These are phyloP conservation scores for Petrocephalus zakoni DNA, from an alignment of 2,113 vertebrate genomes.

Conservation along the genomic window DNA sequence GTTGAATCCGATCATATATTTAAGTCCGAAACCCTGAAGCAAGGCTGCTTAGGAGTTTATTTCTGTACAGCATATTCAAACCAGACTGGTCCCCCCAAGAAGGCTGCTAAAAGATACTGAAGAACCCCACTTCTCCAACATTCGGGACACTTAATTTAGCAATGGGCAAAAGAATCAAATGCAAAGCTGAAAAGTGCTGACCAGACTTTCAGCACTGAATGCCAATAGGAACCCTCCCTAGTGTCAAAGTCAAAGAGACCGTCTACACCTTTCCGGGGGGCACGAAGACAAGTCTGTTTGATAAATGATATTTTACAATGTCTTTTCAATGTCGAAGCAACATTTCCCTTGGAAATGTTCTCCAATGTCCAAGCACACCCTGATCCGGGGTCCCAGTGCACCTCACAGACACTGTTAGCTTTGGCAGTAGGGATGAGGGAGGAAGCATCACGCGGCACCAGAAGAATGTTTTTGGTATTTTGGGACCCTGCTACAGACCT, in stretches of 20 bases:
- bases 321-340: background rate
- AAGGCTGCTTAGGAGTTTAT: background rate
- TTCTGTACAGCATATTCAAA: background rate
- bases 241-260: background rate
- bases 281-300: background rate
- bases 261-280: background rate
- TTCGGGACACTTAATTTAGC: background rate
- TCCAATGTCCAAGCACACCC: background rate
- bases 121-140: background rate
- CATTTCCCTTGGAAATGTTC: background rate
- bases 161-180: background rate
- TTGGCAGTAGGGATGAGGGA: background rate
- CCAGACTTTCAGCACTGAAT: background rate
- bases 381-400: background rate
- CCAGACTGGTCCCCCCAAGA: background rate
- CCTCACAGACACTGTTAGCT: background rate
- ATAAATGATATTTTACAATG: background rate
- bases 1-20: background rate
- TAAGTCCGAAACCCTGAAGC: background rate
- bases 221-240: background rate
- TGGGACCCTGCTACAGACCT: constrained; percentile 19
- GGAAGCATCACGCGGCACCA: constrained; percentile 22
- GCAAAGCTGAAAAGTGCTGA: background rate
- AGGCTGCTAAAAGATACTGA: background rate
- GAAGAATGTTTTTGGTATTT: constrained; percentile 38